These are phyloP conservation scores for Pollenia angustigena DNA, from an alignment of 2,888 invertebrate genomes.

Conservation along the genomic window DNA sequence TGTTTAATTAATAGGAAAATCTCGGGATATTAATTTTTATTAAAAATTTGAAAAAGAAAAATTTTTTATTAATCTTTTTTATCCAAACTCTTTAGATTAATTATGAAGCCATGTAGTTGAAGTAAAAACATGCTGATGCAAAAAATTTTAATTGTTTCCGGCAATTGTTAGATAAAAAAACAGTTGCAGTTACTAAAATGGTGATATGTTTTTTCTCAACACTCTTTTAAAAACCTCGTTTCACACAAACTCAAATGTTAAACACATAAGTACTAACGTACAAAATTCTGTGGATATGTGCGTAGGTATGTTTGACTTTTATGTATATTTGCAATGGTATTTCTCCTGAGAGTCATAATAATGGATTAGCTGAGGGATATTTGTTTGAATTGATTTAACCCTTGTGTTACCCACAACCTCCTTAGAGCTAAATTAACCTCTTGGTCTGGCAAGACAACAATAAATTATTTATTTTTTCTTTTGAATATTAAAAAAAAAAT, in stretches of 20 bases:
- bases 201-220: background rate
- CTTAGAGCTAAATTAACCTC: no score
- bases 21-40: no score
- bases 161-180: constrained; percentile 1
- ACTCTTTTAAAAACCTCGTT: background rate
- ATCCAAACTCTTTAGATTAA: constrained; percentile 2
- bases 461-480: no score
- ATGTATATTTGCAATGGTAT: constrained; percentile 48
- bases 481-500: no score
- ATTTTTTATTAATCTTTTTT: background rate
- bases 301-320: constrained; percentile 37
- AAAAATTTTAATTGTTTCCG: constrained; percentile 30
- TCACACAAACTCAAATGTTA: background rate
- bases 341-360: constrained; percentile 81
- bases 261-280: background rate
- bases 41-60: no score
- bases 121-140: background rate
- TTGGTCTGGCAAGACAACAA: no score
- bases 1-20: no score
- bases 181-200: background rate
- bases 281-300: background rate
- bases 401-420: no score
- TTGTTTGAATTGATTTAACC: constrained; percentile 66
- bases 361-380: constrained; percentile 82
- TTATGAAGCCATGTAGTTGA: constrained; percentile 29